A percentile compares a stretch with the other conserved stretches of the same genome.
Evolutionary conservation across 2,113 vertebrate species (phyloP).

Genomic region (Malurus cyaneus): DNA sequence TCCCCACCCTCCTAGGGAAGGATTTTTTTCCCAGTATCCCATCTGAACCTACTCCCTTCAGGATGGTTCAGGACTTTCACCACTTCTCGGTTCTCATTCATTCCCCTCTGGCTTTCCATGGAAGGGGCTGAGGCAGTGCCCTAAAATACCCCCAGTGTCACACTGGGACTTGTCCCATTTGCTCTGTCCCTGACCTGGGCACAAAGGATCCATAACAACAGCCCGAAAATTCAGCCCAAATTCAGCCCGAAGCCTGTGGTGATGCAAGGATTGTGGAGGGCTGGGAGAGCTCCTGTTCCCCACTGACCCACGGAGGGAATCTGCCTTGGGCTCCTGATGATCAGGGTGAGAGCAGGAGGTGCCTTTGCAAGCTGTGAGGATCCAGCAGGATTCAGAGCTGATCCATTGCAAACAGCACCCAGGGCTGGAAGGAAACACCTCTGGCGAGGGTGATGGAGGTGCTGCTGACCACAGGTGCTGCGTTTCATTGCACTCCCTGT

Average conservation of each 20-base stretch:
- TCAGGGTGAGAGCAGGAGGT: neutral
- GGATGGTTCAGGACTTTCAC: neutral
- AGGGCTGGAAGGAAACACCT: neutral
- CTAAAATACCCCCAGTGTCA: neutral
- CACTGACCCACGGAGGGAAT: rapidly evolving
- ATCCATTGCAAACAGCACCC: neutral
- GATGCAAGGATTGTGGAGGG: neutral
- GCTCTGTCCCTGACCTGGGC: neutral
- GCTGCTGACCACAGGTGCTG: neutral
- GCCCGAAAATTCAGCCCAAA: neutral
- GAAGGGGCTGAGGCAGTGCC: neutral
- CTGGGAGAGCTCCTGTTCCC: neutral
- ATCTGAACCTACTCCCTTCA: neutral
- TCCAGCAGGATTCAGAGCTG: neutral
- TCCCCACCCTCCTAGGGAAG: neutral
- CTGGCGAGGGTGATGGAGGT: neutral
- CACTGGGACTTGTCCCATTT: neutral
- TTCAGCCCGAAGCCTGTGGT: neutral
- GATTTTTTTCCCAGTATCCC: neutral
- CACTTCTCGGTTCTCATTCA: neutral
- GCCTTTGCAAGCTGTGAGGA: neutral
- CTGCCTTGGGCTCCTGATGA: neutral
- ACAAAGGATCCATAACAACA: neutral
- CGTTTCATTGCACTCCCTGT: neutral
- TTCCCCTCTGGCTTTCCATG: neutral